These are phyloP conservation scores for Echinops telfairi DNA, from an alignment of 2,113 vertebrate genomes.

Conservation along the genomic window DNA sequence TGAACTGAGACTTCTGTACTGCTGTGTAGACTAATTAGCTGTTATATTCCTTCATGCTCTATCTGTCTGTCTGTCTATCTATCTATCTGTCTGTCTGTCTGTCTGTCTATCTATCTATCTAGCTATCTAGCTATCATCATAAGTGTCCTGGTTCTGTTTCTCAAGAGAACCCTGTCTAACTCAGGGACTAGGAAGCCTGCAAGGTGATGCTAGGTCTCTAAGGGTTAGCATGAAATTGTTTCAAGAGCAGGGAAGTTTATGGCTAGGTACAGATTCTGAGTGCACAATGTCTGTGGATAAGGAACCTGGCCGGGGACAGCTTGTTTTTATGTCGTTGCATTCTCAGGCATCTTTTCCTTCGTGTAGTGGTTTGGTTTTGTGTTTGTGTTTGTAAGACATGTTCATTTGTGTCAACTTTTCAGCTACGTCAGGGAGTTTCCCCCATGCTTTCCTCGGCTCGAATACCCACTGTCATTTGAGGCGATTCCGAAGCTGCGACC, in stretches of 20 bases:
- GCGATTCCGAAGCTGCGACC: too few species aligned
- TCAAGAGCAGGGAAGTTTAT: not conserved
- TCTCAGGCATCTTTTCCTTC: constrained; percentile 1
- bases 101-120: too few species aligned
- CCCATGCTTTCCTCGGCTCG: not conserved
- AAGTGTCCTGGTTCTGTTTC: too few species aligned
- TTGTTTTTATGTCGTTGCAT: constrained; percentile 11
- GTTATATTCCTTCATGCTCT: too few species aligned
- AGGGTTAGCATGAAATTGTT: not conserved
- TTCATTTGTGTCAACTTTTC: not conserved
- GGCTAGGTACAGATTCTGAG: not conserved
- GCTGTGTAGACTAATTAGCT: too few species aligned
- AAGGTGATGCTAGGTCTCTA: not conserved
- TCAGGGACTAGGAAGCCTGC: not conserved
- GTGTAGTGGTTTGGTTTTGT: not conserved
- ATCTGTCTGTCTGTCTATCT: too few species aligned
- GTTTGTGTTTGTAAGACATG: not conserved
- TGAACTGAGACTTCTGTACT: too few species aligned
- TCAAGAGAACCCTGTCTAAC: too few species aligned
- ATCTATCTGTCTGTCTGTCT: too few species aligned
- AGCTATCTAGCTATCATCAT: too few species aligned
- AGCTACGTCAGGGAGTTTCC: constrained; percentile 9
- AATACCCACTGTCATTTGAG: not conserved
- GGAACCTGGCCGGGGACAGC: not conserved
- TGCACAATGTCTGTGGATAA: constrained; percentile 25